Evolutionary conservation across 2,113 vertebrate species (phyloP).

Genomic region (Plestiodon gilberti): DNA sequence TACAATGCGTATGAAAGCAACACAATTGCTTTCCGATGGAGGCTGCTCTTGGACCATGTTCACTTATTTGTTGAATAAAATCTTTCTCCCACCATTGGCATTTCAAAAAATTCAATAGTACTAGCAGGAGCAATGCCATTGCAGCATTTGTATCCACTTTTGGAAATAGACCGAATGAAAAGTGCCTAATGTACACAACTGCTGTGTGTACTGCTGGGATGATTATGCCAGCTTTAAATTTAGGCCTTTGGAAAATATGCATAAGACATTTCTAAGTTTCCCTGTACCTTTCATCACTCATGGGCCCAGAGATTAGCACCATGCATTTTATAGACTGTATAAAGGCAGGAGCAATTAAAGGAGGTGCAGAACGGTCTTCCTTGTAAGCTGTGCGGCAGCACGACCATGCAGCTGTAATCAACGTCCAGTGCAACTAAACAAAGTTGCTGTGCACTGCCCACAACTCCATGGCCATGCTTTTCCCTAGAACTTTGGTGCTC

Average conservation of each 20-base stretch:
- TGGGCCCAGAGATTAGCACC: neutral
- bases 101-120: neutral
- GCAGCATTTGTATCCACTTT: neutral
- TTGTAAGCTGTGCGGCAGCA: too few species aligned
- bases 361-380: too few species aligned
- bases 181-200: neutral
- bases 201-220: neutral
- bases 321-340: neutral
- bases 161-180: neutral
- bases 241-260: neutral
- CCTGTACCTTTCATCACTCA: neutral
- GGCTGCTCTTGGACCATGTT: neutral
- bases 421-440: too few species aligned
- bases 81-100: neutral
- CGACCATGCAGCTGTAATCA: too few species aligned
- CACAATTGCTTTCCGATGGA: neutral
- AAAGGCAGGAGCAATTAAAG: neutral
- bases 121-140: neutral
- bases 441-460: too few species aligned
- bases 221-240: neutral
- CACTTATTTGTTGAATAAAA: neutral
- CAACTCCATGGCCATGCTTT: too few species aligned
- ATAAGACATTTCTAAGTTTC: neutral
- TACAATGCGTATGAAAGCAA: neutral
- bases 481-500: too few species aligned